Conservation (phyloP, 2,888 invertebrate genomes). For the Anarsia innoxiella region DNA sequence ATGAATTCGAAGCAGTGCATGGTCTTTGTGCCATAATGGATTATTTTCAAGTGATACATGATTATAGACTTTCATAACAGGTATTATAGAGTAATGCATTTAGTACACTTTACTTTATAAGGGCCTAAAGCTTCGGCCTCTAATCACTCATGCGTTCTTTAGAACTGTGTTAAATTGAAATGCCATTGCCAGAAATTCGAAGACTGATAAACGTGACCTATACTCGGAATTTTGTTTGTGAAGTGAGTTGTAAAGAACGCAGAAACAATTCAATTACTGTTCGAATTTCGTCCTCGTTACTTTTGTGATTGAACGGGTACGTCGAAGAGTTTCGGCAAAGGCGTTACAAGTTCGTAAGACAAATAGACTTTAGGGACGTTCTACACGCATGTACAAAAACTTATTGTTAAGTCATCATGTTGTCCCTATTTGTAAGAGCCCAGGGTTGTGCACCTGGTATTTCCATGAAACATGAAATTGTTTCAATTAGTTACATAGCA, state of each 20-base stretch:
- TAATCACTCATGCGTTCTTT: slow-evolving; percentile 52
- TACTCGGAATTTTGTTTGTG: neutral
- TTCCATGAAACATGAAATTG: slow-evolving; percentile 2
- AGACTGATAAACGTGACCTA: neutral
- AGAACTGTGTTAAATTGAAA: slow-evolving; percentile 24
- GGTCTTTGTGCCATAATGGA: slow-evolving; percentile 41
- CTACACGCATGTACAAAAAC: slow-evolving; percentile 51
- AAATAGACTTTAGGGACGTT: slow-evolving; percentile 45
- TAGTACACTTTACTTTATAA: slow-evolving; percentile 45
- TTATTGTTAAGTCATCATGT: slow-evolving; percentile 32
- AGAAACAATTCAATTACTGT: too few relatives aligned
- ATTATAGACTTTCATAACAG: slow-evolving; percentile 20
- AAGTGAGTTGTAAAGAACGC: neutral
- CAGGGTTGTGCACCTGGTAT: slow-evolving; percentile 11
- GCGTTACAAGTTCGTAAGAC: slow-evolving; percentile 14
- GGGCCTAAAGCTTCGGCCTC: slow-evolving; percentile 56
- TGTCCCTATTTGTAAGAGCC: slow-evolving; percentile 32
- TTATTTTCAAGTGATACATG: slow-evolving; percentile 22
- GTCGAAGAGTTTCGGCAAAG: neutral
- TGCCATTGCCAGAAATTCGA: slow-evolving; percentile 5
- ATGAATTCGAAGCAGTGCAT: slow-evolving; percentile 41
- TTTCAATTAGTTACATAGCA: slow-evolving; percentile 15
- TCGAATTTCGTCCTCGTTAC: too few relatives aligned
- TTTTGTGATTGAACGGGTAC: neutral
- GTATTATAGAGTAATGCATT: slow-evolving; percentile 34